A percentile compares a stretch with the other conserved stretches of the same genome.
phyloP scores from a whole-genome alignment of 2,888 invertebrate genomes.

The Parapristionchus giblindavisi region DNA sequence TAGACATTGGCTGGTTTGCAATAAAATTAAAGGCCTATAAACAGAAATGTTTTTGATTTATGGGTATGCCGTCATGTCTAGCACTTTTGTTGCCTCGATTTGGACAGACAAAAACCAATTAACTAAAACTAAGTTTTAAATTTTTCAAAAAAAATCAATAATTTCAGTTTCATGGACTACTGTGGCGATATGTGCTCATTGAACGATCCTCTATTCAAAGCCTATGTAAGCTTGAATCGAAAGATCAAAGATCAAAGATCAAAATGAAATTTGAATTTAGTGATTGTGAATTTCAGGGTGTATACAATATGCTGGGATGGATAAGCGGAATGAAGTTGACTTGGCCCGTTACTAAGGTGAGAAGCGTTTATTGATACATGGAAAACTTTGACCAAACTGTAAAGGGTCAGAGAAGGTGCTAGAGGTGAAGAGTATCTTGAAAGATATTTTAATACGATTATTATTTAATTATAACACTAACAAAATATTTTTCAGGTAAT shows the following conservation, averaged over 20 bases:
- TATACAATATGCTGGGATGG: conserved; percentile 18
- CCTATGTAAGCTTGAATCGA: conserved; percentile 43
- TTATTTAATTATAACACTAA: not conserved
- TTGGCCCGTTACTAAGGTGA: conserved; percentile 34
- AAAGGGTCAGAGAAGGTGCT: not conserved
- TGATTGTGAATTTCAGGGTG: conserved; percentile 15
- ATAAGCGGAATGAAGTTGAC: conserved; percentile 19
- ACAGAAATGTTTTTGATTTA: too few species aligned
- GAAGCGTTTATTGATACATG: not conserved
- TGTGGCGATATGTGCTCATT: conserved; percentile 53
- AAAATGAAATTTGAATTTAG: not conserved
- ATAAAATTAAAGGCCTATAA: too few species aligned
- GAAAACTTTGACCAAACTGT: not conserved
- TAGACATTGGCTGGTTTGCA: too few species aligned
- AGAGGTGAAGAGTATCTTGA: too few species aligned
- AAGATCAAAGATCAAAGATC: too few species aligned
- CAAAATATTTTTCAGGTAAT: conserved; percentile 25
- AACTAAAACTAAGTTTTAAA: not conserved
- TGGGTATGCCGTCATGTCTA: too few species aligned
- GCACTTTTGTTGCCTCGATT: too few species aligned
- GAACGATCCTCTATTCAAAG: conserved; percentile 53
- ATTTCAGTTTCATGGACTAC: conserved; percentile 50
- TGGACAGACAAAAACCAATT: not conserved
- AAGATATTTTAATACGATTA: too few species aligned
- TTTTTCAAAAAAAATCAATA: not conserved